Conservation (phyloP, 2,888 invertebrate genomes). For the Acrobasis suavella region DNA sequence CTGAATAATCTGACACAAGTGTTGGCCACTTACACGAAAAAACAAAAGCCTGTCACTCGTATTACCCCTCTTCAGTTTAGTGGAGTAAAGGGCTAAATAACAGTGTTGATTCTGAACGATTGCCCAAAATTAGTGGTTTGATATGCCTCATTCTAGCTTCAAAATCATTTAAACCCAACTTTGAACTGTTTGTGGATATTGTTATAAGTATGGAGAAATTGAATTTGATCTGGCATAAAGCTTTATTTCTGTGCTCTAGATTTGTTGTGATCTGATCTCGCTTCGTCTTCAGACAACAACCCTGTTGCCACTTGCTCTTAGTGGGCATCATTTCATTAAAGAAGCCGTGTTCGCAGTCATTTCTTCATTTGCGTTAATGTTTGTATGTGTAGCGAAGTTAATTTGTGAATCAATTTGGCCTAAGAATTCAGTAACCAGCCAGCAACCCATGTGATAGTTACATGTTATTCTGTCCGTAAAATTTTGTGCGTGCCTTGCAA, state of each 20-base stretch:
- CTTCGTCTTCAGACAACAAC: conserved; percentile 30
- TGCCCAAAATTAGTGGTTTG: too few species aligned
- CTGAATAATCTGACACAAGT: too few species aligned
- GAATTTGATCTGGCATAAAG: neutral
- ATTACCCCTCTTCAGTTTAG: too few species aligned
- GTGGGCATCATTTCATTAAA: conserved; percentile 15
- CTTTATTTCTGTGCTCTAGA: conserved; percentile 13
- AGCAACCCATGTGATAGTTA: neutral
- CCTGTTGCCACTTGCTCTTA: conserved; percentile 23
- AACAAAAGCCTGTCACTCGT: too few species aligned
- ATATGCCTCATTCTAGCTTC: too few species aligned
- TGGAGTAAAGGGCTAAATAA: too few species aligned
- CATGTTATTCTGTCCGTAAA: neutral
- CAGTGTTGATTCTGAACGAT: too few species aligned
- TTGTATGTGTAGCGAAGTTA: neutral
- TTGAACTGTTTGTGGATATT: too few species aligned
- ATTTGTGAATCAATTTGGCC: neutral
- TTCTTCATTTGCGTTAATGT: neutral
- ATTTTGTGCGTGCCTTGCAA: neutral
- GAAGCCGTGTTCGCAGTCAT: neutral
- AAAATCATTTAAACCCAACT: too few species aligned
- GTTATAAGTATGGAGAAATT: too few species aligned
- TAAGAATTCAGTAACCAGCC: neutral
- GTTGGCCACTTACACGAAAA: too few species aligned
- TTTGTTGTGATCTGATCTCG: conserved; percentile 23